Evolutionary conservation across 2,888 invertebrate genomes (phyloP).

Genomic region (Lordiphosa andalusiaca): DNA sequence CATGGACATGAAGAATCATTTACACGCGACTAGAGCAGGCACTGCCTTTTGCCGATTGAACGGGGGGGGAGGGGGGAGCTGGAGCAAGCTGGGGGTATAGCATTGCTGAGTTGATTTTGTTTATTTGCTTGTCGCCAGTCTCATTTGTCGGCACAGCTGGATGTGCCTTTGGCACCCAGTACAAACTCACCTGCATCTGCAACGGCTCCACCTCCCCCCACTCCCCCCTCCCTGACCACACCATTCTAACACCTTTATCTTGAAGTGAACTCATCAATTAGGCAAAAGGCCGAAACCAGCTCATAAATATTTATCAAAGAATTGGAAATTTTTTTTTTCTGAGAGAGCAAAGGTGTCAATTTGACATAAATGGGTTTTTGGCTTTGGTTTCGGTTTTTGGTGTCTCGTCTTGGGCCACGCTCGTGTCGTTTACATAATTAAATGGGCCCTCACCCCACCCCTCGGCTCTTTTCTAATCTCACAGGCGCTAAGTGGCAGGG

Average conservation of each 20-base stretch:
- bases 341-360: conserved; percentile 63
- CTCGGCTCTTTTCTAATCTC: conserved; percentile 52
- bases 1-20: conserved; percentile 69
- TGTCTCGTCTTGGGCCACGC: conserved; percentile 32
- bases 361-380: conserved; percentile 69
- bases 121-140: conserved; percentile 74
- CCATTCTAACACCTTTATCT: conserved; percentile 51
- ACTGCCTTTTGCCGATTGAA: not conserved
- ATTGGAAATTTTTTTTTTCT: conserved; percentile 4
- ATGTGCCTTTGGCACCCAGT: conserved; percentile 52
- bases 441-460: conserved; percentile 38
- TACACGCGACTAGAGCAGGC: conserved; percentile 59
- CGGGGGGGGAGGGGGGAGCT: not conserved
- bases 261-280: conserved; percentile 67
- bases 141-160: conserved; percentile 74
- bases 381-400: conserved; percentile 20
- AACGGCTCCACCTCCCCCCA: not conserved
- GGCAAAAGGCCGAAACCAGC: conserved; percentile 54
- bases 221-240: not conserved
- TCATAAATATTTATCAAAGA: conserved; percentile 68
- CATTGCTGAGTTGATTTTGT: conserved; percentile 66
- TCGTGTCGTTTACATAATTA: conserved; percentile 73
- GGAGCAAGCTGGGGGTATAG: not conserved
- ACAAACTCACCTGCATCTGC: conserved; percentile 12
- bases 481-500: conserved; percentile 69